Percentiles rank a stretch among this genome's conserved stretches.
Conservation (phyloP, 2,797 vertebrate species). For the Coracias cyanogaster region DNA sequence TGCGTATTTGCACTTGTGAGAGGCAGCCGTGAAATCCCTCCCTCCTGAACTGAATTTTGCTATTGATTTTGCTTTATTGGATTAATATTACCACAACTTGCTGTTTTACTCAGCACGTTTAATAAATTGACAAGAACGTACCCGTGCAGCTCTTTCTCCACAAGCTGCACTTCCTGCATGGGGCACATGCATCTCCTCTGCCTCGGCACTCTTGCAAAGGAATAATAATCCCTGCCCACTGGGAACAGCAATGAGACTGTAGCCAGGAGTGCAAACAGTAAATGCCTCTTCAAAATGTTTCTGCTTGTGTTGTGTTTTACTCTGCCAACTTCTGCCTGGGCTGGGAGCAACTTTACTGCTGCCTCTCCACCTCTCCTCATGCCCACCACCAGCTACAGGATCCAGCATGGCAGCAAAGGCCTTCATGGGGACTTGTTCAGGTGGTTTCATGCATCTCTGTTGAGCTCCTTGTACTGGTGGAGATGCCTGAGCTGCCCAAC, state of each 20-base stretch:
- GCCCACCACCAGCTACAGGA: rapidly evolving
- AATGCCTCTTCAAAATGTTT: neutral
- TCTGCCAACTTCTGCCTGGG: neutral
- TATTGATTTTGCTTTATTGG: neutral
- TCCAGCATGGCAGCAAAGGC: rapidly evolving
- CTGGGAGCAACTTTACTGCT: neutral
- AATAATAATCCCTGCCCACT: neutral
- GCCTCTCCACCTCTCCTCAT: neutral
- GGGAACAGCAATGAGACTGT: neutral
- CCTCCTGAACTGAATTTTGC: neutral
- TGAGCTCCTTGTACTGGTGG: rapidly evolving
- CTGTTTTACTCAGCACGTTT: neutral
- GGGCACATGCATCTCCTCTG: rapidly evolving
- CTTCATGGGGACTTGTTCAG: neutral
- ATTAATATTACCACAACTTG: neutral
- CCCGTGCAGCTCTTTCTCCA: neutral
- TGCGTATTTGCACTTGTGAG: neutral
- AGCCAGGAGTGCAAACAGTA: neutral
- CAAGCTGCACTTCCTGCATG: rapidly evolving
- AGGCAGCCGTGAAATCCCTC: neutral
- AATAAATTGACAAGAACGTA: neutral
- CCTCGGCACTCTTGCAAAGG: neutral
- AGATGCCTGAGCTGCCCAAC: neutral
- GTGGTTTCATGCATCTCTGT: neutral
- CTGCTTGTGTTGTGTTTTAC: neutral